Evolutionary conservation across 2,888 invertebrate species (phyloP), one percentile per base, ranked within the genome.

Genomic region (Pedicia rivosa): DNA sequence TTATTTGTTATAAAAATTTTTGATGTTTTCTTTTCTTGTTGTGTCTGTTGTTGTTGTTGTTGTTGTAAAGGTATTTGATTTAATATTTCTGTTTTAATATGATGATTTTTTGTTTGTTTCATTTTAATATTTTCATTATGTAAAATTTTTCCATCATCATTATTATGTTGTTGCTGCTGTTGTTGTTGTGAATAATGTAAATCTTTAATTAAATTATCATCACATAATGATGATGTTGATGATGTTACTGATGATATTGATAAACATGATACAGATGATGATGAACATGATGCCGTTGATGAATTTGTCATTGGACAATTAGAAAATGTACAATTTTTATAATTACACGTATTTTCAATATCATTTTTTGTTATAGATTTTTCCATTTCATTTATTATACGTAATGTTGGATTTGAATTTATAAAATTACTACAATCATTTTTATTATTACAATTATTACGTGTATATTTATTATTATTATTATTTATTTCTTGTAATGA

Each of bases 301-400:
- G 44, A 27, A 7, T 40, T 26, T 3, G 53, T 53, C 48, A 53
- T 53, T 27, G 56, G 54, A 36, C 54, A 54, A 24, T 51, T 48
- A 3, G 39, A 31, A 32, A 49, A 48, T 10, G 46, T 50, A 43
- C 54, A 54, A 26, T 53, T 50, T 42, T 52, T 53, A 41, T 52
- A 57, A 25, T 54, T 55, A 41, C 52, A 56, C 16, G 53, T 50
- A 4, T 47, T 46, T 12, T 29, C 36, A 36, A 13, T 16, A 19
- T 27, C 15, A 15, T 15, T n/a, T 19, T 19, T 22, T 19, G 5
- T 7, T 6, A 12, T 36, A 22, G 10, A 30, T 13, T 24, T 38
- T 13, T 38, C 35, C 19, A 27, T 36, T 32, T 32, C 32, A 13
- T 32, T 32, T 20, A 32, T 32, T 13, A 32, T 32, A 17, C 17